phyloP scores from a whole-genome alignment of 2,113 vertebrate genomes.

The Phocoena phocoena region DNA sequence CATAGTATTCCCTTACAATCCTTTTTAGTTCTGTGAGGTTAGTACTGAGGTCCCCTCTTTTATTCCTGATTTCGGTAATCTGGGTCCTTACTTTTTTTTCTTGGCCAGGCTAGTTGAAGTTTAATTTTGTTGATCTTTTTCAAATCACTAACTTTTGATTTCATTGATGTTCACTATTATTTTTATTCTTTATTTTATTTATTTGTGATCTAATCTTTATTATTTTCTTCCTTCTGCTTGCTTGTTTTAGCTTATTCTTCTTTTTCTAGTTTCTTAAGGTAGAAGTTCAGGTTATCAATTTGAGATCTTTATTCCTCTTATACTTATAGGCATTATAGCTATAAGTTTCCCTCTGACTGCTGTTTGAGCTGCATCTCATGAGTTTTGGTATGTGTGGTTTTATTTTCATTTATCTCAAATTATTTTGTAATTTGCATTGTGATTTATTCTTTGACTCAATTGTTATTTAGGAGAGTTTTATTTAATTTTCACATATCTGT shows the following conservation, averaged over 20 bases:
- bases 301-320: neutral
- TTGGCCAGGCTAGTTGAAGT: neutral
- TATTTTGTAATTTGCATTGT: neutral
- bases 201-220: neutral
- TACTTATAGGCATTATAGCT: neutral
- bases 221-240: neutral
- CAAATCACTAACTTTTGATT: neutral
- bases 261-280: neutral
- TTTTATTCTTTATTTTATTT: neutral
- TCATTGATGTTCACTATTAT: neutral
- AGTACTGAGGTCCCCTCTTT: neutral
- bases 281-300: neutral
- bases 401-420: slow-evolving; percentile 6
- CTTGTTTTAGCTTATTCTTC: neutral
- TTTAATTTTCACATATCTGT: neutral
- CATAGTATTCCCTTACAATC: neutral
- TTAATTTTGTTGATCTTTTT: neutral
- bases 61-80: neutral
- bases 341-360: neutral
- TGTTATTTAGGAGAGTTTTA: neutral
- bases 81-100: neutral
- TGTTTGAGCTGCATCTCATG: neutral
- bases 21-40: neutral
- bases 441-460: neutral
- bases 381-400: neutral